phyloP scores from a whole-genome alignment of 2,888 invertebrate genomes.

The Lycophotia porphyrea region DNA sequence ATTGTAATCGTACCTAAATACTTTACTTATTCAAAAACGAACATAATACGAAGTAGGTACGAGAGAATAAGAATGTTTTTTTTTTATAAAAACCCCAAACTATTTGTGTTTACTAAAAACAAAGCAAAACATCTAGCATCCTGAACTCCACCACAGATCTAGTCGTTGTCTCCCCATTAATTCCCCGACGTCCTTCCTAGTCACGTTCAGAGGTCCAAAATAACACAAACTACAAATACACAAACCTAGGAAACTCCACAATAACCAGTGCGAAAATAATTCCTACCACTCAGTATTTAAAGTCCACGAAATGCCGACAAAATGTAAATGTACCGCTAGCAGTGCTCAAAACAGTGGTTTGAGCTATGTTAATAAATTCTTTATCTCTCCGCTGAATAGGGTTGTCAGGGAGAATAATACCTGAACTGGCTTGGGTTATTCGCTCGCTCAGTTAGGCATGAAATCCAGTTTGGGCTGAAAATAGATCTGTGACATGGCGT shows the following conservation, averaged over 20 bases:
- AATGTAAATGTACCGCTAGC: constrained; percentile 55
- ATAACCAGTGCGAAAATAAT: constrained; percentile 56
- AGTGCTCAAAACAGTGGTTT: constrained; percentile 57
- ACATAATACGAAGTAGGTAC: neutral
- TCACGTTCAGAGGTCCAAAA: constrained; percentile 23
- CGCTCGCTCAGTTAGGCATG: constrained; percentile 16
- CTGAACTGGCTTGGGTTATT: constrained; percentile 16
- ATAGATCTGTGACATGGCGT: constrained; percentile 20
- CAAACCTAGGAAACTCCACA: constrained; percentile 39
- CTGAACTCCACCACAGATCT: constrained; percentile 2
- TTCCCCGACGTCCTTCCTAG: constrained; percentile 31
- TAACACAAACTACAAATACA: constrained; percentile 40
- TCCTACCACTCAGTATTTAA: constrained; percentile 47
- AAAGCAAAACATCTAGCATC: neutral
- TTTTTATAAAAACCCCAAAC: neutral
- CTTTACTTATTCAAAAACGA: neutral
- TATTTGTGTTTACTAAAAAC: neutral
- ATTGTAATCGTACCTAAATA: neutral
- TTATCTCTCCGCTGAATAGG: constrained; percentile 54
- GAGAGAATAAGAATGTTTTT: neutral
- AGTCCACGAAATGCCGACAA: constrained; percentile 54
- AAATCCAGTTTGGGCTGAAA: constrained; percentile 25
- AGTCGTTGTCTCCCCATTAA: constrained; percentile 12
- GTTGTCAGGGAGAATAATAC: constrained; percentile 26
- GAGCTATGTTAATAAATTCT: constrained; percentile 65